phyloP scores from a whole-genome alignment of 92 coral and sea anemone genomes.

The Paramuricea clavata region DNA sequence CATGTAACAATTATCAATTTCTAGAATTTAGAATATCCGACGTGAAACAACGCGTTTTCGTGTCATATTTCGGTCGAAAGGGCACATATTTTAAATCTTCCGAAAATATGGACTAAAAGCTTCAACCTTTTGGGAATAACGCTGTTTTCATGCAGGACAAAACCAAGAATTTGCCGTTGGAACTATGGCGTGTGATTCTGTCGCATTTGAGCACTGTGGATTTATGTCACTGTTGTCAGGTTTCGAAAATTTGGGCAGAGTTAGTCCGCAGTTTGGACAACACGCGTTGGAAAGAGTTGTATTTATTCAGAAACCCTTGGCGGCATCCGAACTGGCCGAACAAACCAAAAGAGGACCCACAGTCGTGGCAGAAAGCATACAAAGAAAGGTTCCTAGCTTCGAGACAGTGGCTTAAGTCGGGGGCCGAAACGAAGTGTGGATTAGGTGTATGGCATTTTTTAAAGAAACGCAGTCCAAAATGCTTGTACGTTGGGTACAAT shows the following conservation, averaged over 20 bases:
- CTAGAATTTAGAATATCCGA: not conserved
- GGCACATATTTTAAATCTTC: not conserved
- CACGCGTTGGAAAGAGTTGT: slow-evolving; percentile 94
- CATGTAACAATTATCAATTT: not conserved
- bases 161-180: slow-evolving; percentile 82
- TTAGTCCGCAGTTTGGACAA: slow-evolving; percentile 94
- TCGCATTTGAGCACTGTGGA: slow-evolving; percentile 81
- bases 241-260: slow-evolving; percentile 94
- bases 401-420: slow-evolving; percentile 89
- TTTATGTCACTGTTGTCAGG: slow-evolving; percentile 93
- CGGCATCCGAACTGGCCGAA: slow-evolving; percentile 99
- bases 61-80: not conserved
- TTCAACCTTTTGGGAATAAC: not conserved
- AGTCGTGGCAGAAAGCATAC: slow-evolving; percentile 93
- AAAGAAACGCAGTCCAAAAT: slow-evolving; percentile 73
- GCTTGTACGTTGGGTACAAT: slow-evolving; percentile 84
- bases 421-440: slow-evolving; percentile 81
- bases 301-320: slow-evolving; percentile 86
- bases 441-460: slow-evolving; percentile 77
- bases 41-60: not conserved
- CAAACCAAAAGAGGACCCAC: slow-evolving; percentile 82
- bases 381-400: slow-evolving; percentile 87
- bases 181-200: slow-evolving; percentile 93
- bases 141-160: slow-evolving; percentile 78
- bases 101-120: not conserved